Percentiles rank a stretch among this genome's conserved stretches.
phyloP scores from a whole-genome alignment of 2,888 invertebrate species.

The Dryadula phaetusa region DNA sequence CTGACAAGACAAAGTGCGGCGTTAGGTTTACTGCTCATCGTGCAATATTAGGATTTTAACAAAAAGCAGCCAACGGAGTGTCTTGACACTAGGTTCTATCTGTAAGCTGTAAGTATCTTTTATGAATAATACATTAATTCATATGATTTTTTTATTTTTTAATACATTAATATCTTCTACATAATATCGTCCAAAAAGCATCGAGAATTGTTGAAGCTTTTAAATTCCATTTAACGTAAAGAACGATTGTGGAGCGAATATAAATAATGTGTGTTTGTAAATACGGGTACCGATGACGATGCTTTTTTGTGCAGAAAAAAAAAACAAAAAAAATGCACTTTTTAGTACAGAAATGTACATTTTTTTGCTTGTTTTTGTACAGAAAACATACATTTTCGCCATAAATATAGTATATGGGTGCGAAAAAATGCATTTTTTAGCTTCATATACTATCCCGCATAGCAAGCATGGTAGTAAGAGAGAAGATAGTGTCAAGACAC shows the following conservation, averaged over 20 bases:
- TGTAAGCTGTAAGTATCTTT: too few species aligned
- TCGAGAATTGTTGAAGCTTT: slow-evolving; percentile 62
- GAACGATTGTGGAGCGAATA: slow-evolving; percentile 51
- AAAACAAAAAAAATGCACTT: slow-evolving; percentile 10
- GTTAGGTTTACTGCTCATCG: too few species aligned
- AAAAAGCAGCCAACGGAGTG: too few species aligned
- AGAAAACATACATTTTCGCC: neutral
- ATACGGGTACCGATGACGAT: slow-evolving; percentile 30
- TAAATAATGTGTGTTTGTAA: slow-evolving; percentile 50
- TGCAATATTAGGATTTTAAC: too few species aligned
- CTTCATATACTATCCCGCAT: neutral
- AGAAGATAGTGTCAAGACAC: neutral
- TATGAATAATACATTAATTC: too few species aligned
- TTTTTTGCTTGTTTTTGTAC: neutral
- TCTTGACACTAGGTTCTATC: too few species aligned
- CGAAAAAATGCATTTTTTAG: neutral
- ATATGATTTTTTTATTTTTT: neutral
- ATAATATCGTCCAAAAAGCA: slow-evolving; percentile 54
- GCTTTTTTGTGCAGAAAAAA: slow-evolving; percentile 11
- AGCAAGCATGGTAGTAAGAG: neutral
- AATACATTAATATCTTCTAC: slow-evolving; percentile 38
- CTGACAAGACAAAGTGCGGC: too few species aligned
- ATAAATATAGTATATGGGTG: neutral
- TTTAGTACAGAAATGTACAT: neutral
- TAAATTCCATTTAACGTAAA: slow-evolving; percentile 66